Base-by-base conservation (phyloP, 2,797 vertebrate species). In the Avahi laniger region DNA sequence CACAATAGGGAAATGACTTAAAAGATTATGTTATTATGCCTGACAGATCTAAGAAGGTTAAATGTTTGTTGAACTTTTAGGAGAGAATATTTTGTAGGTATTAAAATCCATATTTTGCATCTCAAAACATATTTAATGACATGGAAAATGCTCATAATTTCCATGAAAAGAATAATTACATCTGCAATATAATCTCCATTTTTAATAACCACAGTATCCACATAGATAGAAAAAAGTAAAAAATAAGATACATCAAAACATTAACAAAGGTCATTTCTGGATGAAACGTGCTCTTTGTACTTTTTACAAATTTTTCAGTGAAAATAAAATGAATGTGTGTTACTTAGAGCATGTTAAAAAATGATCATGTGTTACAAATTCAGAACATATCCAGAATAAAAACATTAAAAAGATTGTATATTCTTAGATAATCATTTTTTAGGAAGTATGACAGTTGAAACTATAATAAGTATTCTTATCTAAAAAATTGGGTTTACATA, bases 401-500 rank as follows among this genome's bases (percentile, higher is more conserved):
- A 96, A n/a, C 33, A 70, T 67, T 48, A 2, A 94, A 70, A 61
- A 65, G 12, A 89, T 26, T 69, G 69, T 82, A 92, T 70, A 86
- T 80, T 95, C 38, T 97, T 84, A 59, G 84, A 14, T 20, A 76
- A 91, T 5, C 9, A 94, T 81, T 91, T 95, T 81, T 52, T 12
- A 89, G 87, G 17, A 12, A 97, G 84, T 10, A 91, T 89, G 79
- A 94, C 75, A 18, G 69, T 61, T 35, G 10, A 93, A 35, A 46
- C 52, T 91, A 78, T 89, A 91, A 22, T 75, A 97, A 94, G 38
- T 57, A 43, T 80, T 84, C 82, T 94, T 87, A 96, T 57, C 94
- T 96, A 73, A 95, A 96, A 94, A 59, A 59, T 63, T 35, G 67
- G 9, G 92, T 94, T 96, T 95, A 69, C 96, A 70, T 67, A 90